Evolutionary conservation across 1,140 invertebrate genomes (phyloP).

Genomic region (Papilio machaon): DNA sequence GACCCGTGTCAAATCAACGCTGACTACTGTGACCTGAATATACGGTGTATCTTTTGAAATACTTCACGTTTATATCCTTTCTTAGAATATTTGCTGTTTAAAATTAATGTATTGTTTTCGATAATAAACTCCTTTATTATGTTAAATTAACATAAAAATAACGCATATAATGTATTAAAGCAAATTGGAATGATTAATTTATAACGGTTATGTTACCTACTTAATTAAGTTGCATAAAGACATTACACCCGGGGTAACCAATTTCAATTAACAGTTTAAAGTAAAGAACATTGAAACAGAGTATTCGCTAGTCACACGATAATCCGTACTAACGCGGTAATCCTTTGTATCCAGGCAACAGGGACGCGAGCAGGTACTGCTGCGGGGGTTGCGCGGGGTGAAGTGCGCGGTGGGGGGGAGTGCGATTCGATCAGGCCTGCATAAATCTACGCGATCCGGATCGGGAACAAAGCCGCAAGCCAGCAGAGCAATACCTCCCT

Average conservation of each 20-base stretch:
- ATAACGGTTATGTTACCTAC: neutral
- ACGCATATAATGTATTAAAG: neutral
- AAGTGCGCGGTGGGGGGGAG: conserved; percentile 45
- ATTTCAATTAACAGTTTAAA: neutral
- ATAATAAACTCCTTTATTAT: neutral
- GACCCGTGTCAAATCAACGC: conserved; percentile 15
- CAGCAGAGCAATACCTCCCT: conserved; percentile 58
- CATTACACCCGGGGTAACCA: neutral
- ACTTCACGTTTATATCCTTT: neutral
- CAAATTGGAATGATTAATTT: neutral
- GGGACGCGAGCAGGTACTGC: conserved; percentile 56
- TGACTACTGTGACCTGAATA: neutral
- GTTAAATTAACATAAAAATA: neutral
- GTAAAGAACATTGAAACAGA: conserved; percentile 8
- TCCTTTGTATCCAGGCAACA: conserved; percentile 29
- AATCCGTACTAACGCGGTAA: conserved; percentile 28
- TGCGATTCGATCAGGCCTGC: conserved; percentile 71
- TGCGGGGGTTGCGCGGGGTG: conserved; percentile 52
- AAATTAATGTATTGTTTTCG: neutral
- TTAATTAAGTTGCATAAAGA: neutral
- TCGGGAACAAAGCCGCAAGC: conserved; percentile 73
- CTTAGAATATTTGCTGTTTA: neutral
- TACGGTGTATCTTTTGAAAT: conserved; percentile 12
- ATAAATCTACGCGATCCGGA: conserved; percentile 77
- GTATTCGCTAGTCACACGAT: conserved; percentile 16